Percentiles rank a stretch among this genome's conserved stretches.
phyloP scores from a whole-genome alignment of 92 coral and sea anemone genomes.

The Parazoanthus swiftii region DNA sequence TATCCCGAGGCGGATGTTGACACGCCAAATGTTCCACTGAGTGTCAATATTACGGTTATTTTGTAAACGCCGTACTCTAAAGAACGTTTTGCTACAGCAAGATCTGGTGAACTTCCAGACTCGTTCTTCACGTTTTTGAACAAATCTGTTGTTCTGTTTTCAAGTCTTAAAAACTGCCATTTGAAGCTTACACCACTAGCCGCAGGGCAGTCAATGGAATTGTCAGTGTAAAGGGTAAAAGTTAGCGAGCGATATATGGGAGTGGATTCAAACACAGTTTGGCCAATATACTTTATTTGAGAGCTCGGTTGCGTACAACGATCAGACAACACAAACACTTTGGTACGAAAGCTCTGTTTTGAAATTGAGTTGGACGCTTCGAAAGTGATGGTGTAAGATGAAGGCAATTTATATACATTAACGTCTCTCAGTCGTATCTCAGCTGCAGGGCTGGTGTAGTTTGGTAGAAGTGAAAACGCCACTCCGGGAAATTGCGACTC shows the following conservation, averaged over 20 bases:
- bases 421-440: background rate
- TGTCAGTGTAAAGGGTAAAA: constrained; percentile 26
- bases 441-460: background rate
- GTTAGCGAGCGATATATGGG: constrained; percentile 12
- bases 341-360: background rate
- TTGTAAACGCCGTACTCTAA: constrained; percentile 12
- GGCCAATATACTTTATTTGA: constrained; percentile 2
- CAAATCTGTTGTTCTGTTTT: background rate
- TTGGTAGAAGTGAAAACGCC: background rate
- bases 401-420: background rate
- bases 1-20: constrained; percentile 15
- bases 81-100: background rate
- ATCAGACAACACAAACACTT: constrained; percentile 13
- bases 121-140: background rate
- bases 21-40: constrained; percentile 13
- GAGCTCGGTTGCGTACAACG: constrained; percentile 21
- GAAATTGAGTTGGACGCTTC: constrained; percentile 24
- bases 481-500: constrained; percentile 8
- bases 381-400: background rate
- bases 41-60: background rate
- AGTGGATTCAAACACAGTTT: background rate
- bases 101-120: background rate
- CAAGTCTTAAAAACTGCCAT: constrained; percentile 9
- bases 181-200: constrained; percentile 22
- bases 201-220: constrained; percentile 37